Conservation (phyloP, 2,888 invertebrate genomes). For the Phengaris alcon region DNA sequence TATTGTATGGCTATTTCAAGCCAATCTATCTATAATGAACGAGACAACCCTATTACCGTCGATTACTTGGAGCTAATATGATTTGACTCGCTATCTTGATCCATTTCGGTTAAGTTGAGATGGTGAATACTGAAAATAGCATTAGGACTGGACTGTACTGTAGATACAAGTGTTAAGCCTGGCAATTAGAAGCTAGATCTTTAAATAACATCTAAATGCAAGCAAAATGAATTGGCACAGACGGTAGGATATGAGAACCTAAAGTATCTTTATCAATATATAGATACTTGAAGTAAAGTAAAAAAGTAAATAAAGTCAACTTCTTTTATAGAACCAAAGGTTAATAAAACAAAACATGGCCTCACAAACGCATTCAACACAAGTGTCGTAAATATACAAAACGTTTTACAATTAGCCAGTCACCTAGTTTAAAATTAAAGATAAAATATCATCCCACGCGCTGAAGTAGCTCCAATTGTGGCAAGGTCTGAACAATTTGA, state of each 20-base stretch:
- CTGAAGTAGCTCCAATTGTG: conserved; percentile 18
- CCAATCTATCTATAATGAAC: not conserved
- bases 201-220: not conserved
- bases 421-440: conserved; percentile 25
- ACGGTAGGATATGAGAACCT: not conserved
- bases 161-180: not conserved
- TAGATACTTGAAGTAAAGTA: too few relatives aligned
- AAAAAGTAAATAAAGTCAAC: too few relatives aligned
- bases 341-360: conserved; percentile 2
- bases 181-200: not conserved
- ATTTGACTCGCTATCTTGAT: conserved; percentile 56
- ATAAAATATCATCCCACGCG: conserved; percentile 24
- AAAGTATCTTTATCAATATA: not conserved
- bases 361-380: not conserved
- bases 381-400: conserved; percentile 8
- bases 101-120: conserved; percentile 54
- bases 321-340: not conserved
- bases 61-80: conserved; percentile 57
- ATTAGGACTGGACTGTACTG: not conserved
- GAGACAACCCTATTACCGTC: conserved; percentile 32
- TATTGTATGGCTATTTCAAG: not conserved
- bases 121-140: conserved; percentile 32
- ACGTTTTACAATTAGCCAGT: conserved; percentile 20
- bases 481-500: conserved; percentile 27
- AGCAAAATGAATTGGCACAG: not conserved